Conservation (phyloP, 30 jellyfish, hydroid and myxozoan genomes). For the Sanderia malayensis region DNA sequence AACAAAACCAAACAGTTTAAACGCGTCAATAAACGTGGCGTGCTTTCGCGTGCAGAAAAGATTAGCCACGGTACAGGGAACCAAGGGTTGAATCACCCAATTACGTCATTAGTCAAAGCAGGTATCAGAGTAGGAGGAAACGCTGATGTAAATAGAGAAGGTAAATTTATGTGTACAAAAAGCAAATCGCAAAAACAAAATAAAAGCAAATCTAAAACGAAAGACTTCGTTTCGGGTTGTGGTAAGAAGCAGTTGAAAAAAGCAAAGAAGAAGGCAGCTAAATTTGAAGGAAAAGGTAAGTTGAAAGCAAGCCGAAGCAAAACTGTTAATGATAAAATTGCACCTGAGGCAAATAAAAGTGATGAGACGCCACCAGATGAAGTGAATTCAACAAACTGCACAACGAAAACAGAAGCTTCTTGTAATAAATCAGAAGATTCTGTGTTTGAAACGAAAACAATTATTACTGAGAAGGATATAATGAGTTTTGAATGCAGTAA, state of each 20-base stretch:
- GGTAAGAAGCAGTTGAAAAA: neutral
- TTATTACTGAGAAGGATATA: neutral
- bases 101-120: neutral
- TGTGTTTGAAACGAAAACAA: neutral
- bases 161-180: neutral
- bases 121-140: neutral
- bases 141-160: too few species aligned
- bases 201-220: neutral
- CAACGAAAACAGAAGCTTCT: too few species aligned
- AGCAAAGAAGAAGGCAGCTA: neutral
- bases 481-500: conserved; percentile 30
- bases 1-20: too few species aligned
- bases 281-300: neutral
- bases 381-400: too few species aligned
- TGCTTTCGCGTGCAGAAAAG: neutral
- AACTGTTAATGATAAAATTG: neutral
- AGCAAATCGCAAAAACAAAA: neutral
- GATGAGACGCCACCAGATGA: too few species aligned
- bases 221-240: neutral
- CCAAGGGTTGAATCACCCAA: neutral
- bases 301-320: neutral
- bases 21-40: neutral
- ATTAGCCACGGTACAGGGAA: neutral
- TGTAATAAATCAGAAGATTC: neutral
- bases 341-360: neutral